Evolutionary conservation across 1,140 invertebrate genomes (phyloP).

Genomic region (roundworm (Caenorhabditis elegans)): DNA sequence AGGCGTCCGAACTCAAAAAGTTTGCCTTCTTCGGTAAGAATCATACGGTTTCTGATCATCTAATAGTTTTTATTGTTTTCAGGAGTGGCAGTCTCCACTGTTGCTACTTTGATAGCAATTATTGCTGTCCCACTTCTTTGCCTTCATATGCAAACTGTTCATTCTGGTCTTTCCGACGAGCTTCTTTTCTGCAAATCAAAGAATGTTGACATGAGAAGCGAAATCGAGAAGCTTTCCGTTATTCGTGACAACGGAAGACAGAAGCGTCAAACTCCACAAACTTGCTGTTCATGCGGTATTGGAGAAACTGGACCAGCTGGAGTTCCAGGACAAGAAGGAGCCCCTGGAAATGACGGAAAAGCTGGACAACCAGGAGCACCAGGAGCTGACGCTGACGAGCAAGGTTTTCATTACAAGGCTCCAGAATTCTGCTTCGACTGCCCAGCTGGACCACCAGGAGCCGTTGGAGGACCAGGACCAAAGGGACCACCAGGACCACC

Average conservation of each 20-base stretch:
- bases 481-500: conserved; percentile 40
- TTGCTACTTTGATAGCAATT: conserved; percentile 32
- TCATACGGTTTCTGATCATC: background rate
- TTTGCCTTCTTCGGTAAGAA: conserved; percentile 40
- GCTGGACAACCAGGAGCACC: conserved; percentile 31
- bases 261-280: conserved; percentile 5
- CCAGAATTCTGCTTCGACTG: conserved; percentile 34
- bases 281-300: conserved; percentile 28
- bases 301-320: conserved; percentile 40
- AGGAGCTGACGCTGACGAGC: conserved; percentile 28
- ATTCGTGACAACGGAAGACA: background rate
- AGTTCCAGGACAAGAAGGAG: conserved; percentile 38
- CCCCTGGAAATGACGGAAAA: conserved; percentile 35
- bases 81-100: conserved; percentile 35
- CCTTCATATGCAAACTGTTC: conserved; percentile 38
- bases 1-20: conserved; percentile 18
- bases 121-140: conserved; percentile 40
- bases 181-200: conserved; percentile 35
- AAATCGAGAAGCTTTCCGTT: background rate
- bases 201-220: conserved; percentile 8
- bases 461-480: conserved; percentile 38
- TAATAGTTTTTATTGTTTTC: background rate
- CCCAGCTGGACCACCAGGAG: conserved; percentile 33
- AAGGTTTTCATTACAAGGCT: background rate
- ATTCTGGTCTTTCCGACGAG: conserved; percentile 36